Base-by-base conservation (phyloP, 2,797 vertebrate species). In the Hafferia zeledoni region DNA sequence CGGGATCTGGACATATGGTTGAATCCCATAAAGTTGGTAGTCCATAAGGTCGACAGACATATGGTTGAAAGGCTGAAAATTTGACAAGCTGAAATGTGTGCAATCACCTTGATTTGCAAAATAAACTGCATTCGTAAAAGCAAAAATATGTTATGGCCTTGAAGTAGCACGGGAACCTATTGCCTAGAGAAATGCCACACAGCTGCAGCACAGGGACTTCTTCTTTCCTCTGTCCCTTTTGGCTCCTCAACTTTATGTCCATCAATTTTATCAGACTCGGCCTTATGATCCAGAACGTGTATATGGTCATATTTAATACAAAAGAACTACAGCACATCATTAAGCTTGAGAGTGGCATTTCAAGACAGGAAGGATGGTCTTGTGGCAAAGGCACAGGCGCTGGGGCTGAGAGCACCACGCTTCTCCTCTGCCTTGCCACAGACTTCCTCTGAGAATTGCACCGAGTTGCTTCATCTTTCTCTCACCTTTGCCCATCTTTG, bases 21-120 rank as follows among this genome's bases (percentile, higher is more conserved):
- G 91, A 96, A 94, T 97, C 89, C 94, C 86, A 92, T 95, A 97
- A 97, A 97, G 92, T 92, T 96, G 89, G 91, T 94, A 96, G 86
- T 96, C 86, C 93, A 94, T 97, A 97, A 97, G 90, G 84, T 96
- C 89, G 94, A 95, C 94, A 97, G 95, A 93, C 92, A 90, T 96
- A 94, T 85, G 95, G 83, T 94, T 95, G 93, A 98, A 96, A 97
- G 93, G 94, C 94, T 97, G 95, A 97, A 97, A 97, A 97, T 96
- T 92, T 98, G 96, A 97, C 94, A 95, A 95, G 92, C 81, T 89
- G 89, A 96, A 97, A 95, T 95, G 85, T 90, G 81, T 81, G 87
- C 93, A 90, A 93, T 94, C 89, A 96, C 94, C 95, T 95, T 97
- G 94, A 97, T 97, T 97, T 91, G 63, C 87, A 97, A 97, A 97